A percentile compares a stretch with the other conserved stretches of the same genome.
Evolutionary conservation across 2,113 vertebrate genomes (phyloP).

Genomic region (Indri indri): DNA sequence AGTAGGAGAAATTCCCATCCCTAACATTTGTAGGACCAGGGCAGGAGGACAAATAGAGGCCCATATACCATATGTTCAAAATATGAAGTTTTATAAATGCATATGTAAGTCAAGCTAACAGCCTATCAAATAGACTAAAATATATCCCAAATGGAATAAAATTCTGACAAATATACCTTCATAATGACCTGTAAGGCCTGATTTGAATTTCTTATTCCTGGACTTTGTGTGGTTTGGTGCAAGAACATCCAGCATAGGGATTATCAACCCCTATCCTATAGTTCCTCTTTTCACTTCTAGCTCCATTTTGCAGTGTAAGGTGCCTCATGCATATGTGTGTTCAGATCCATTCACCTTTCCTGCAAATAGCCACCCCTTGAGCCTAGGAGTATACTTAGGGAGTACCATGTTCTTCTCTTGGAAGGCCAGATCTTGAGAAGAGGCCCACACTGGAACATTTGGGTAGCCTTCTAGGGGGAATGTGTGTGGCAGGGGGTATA

Average conservation of each 20-base stretch:
- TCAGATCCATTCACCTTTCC: background rate
- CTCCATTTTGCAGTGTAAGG: background rate
- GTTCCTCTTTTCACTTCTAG: background rate
- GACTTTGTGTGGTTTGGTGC: background rate
- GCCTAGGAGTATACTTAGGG: background rate
- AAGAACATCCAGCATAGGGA: background rate
- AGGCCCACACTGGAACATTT: background rate
- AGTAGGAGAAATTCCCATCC: background rate
- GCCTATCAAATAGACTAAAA: background rate
- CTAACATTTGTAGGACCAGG: background rate
- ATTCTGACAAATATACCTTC: background rate
- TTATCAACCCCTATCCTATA: background rate
- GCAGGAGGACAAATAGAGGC: background rate
- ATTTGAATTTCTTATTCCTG: background rate
- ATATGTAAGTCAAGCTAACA: background rate
- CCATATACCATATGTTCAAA: background rate
- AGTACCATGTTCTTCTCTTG: background rate
- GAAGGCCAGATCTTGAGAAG: background rate
- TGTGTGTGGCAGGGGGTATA: background rate
- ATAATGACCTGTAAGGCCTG: background rate
- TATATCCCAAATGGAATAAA: background rate
- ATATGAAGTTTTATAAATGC: background rate
- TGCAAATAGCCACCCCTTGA: background rate
- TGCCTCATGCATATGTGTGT: background rate
- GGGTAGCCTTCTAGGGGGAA: background rate